A percentile compares a stretch with the other conserved stretches of the same genome.
Conservation (phyloP, 2,797 vertebrate species). For the Phylloscopus collybita region DNA sequence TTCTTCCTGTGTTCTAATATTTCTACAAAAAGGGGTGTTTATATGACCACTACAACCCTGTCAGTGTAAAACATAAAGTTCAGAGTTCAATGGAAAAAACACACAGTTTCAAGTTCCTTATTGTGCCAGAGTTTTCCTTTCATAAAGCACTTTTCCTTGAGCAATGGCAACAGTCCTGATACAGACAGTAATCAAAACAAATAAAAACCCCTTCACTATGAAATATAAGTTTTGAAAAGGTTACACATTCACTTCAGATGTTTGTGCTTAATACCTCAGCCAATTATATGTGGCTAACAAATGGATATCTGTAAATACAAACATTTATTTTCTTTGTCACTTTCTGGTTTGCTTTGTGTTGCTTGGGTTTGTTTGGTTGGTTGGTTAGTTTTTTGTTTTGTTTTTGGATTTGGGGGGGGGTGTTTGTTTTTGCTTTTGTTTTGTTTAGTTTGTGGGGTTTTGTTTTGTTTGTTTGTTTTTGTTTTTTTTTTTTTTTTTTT, state of each 20-base stretch:
- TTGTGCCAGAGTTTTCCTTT: background rate
- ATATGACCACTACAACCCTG: background rate
- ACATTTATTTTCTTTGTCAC: background rate
- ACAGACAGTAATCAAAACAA: background rate
- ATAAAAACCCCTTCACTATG: background rate
- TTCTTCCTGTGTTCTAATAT: background rate
- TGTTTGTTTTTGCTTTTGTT: too few species aligned
- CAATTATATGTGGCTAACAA: background rate
- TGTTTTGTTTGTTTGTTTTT: rapidly evolving
- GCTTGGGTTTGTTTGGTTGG: too few species aligned
- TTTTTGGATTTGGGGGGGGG: too few species aligned
- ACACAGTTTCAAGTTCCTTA: background rate
- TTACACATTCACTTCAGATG: background rate
- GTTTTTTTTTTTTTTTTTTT: rapidly evolving
- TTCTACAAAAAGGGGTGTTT: background rate
- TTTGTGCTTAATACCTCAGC: background rate
- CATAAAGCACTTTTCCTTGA: background rate
- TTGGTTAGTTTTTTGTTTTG: rapidly evolving
- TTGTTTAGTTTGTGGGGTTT: too few species aligned
- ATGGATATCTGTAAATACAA: background rate
- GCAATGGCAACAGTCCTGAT: background rate
- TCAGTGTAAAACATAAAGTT: background rate
- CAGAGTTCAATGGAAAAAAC: background rate
- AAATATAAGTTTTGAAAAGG: background rate
- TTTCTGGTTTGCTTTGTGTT: rapidly evolving